Conservation (phyloP, 2,797 vertebrate species). For the Atherinosoma microstoma region DNA sequence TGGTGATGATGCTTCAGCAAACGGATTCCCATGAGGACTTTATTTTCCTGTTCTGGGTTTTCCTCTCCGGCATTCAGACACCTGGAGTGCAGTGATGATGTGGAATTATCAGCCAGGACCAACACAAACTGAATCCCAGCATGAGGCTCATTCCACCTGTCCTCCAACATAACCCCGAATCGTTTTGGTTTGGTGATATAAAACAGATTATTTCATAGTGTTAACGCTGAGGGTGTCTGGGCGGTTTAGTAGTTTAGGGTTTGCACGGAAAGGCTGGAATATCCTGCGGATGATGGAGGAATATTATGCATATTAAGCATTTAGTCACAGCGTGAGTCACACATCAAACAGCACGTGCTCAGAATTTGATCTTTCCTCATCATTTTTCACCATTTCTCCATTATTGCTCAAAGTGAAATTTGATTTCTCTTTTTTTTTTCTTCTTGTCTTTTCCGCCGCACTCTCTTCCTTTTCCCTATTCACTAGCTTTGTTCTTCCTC, state of each 20-base stretch:
- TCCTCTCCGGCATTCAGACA: not conserved
- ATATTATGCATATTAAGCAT: constrained; percentile 31
- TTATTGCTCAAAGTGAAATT: not conserved
- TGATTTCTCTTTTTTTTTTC: not conserved
- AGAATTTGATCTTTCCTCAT: not conserved
- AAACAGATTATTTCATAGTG: not conserved
- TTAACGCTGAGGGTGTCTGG: not conserved
- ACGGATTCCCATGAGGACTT: not conserved
- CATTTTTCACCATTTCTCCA: not conserved
- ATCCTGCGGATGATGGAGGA: constrained; percentile 16
- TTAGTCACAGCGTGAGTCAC: constrained; percentile 33
- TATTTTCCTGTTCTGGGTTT: too few species aligned
- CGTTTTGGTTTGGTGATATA: not conserved
- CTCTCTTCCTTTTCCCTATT: not conserved
- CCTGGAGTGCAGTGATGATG: not conserved
- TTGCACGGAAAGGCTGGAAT: not conserved
- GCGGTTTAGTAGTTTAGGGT: not conserved
- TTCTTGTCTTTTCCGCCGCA: not conserved
- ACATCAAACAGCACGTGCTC: constrained; percentile 6
- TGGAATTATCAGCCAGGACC: not conserved
- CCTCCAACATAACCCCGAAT: not conserved
- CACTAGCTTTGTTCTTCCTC: not conserved
- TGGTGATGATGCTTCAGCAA: not conserved
- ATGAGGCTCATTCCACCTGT: not conserved
- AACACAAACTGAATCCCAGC: not conserved